These are phyloP conservation scores for Salpingus planirostris DNA, from an alignment of 2,888 invertebrate genomes.

Conservation along the genomic window DNA sequence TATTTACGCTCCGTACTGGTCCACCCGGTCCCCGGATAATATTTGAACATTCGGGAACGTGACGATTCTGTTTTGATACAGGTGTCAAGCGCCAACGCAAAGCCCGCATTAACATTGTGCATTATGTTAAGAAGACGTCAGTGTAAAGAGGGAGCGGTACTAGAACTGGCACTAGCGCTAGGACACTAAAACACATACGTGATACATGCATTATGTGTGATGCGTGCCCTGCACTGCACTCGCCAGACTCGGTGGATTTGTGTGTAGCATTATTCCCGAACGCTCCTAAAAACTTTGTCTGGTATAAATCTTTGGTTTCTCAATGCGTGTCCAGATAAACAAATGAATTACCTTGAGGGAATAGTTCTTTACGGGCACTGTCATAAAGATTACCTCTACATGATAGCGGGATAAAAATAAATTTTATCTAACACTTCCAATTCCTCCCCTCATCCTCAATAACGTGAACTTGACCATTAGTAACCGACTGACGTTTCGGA, in stretches of 20 bases:
- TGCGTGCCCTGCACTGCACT: too few species aligned
- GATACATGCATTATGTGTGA: too few species aligned
- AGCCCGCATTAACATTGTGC: constrained; percentile 16
- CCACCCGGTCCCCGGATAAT: background rate
- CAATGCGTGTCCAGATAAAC: constrained; percentile 16
- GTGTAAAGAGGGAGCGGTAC: constrained; percentile 15
- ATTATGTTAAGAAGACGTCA: constrained; percentile 15
- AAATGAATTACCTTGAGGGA: constrained; percentile 16
- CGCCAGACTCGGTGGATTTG: too few species aligned
- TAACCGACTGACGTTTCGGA: too few species aligned
- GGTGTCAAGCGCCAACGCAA: constrained; percentile 20
- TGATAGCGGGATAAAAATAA: too few species aligned
- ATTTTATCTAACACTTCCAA: too few species aligned
- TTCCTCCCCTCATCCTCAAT: too few species aligned
- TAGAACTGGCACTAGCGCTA: background rate
- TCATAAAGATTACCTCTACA: constrained; percentile 14
- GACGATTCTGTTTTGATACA: constrained; percentile 23
- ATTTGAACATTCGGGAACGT: constrained; percentile 16
- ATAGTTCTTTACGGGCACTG: constrained; percentile 12
- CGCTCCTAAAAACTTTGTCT: constrained; percentile 15
- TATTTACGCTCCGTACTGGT: constrained; percentile 3
- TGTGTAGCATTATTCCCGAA: constrained; percentile 5
- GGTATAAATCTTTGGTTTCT: constrained; percentile 15
- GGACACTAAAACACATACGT: too few species aligned
- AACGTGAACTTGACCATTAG: too few species aligned